Base-by-base conservation (phyloP, 2,797 vertebrate species). In the Steatocranus sp. region DNA sequence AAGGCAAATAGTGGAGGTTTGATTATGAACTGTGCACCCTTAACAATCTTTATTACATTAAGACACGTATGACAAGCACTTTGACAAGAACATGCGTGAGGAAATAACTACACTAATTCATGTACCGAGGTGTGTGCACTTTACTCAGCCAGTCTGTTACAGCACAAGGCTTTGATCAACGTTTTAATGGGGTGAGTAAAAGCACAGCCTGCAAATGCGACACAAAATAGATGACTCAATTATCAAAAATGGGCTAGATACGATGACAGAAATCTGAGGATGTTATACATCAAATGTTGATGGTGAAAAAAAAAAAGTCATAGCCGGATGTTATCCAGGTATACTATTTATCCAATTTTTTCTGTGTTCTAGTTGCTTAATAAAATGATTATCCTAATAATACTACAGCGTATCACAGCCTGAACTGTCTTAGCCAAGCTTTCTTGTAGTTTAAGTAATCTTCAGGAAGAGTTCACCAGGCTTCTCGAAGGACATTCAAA, bases 1-100 rank as follows among this genome's bases (percentile, higher is more conserved):
- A 89, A 87, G 91, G 82, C 75, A 89, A 91, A 90, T 81, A 85
- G 81, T 91, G 82, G 88, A 92, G 92, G 89, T 86, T 94, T 92
- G 86, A 90, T 91, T 91, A 88, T 91, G 87, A 93, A 85, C 83
- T 83, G 53, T 83, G 63, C 75, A 41, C 76, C 83, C 79, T 82
- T 53, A 70, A 87, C 82, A 88, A 63, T 83, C 81, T 84, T 80
- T 27, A 10, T 25, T 56, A 61, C 82, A 87, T 87, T 77, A 66
- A 43, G 54, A 75, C 63, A 56, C 75, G 27, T 34, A 56, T 14
- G 81, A 51, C 48, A 78, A 49, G 20, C 56, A 51, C 61, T 11
- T 9, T 46, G 41, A 85, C 15, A 73, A 53, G 49, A 53, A 74
- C 34, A 32, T 3, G 20, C 5, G 8, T 10, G 11, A 41, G 12